Conservation (phyloP, 2,888 invertebrate genomes). For the Lasius platythorax region DNA sequence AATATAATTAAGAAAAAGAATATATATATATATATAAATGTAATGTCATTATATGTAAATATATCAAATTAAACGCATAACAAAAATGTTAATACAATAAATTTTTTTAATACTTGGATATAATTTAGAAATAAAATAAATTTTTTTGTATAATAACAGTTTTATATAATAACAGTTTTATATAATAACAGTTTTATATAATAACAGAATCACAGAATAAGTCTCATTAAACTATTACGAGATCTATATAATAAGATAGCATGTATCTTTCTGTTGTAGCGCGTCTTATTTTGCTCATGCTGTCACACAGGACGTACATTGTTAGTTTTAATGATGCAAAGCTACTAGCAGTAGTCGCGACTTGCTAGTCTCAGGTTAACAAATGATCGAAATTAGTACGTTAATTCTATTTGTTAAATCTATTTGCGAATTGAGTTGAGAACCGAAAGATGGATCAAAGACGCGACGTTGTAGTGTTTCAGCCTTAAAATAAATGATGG, state of each 20-base stretch:
- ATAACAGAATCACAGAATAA: background rate
- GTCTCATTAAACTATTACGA: background rate
- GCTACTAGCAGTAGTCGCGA: background rate
- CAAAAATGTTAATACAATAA: background rate
- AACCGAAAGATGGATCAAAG: background rate
- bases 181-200: background rate
- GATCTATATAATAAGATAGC: background rate
- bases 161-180: background rate
- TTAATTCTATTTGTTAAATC: constrained; percentile 1
- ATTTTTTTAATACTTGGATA: background rate
- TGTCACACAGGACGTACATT: background rate
- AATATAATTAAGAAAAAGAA: background rate
- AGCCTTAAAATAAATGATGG: constrained; percentile 9
- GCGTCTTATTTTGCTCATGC: background rate
- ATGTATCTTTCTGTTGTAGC: background rate
- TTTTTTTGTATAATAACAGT: background rate
- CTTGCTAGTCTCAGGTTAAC: background rate
- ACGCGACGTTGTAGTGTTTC: background rate
- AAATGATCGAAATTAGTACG: background rate
- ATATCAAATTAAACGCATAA: background rate
- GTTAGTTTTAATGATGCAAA: constrained; percentile 23
- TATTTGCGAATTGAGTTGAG: background rate
- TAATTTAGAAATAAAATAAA: background rate
- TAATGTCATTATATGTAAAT: background rate
- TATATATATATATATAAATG: constrained; percentile 2